Evolutionary conservation across 2,797 vertebrate genomes (phyloP), one percentile per base, ranked within the genome.

Genomic region (Xenentodon cancila): DNA sequence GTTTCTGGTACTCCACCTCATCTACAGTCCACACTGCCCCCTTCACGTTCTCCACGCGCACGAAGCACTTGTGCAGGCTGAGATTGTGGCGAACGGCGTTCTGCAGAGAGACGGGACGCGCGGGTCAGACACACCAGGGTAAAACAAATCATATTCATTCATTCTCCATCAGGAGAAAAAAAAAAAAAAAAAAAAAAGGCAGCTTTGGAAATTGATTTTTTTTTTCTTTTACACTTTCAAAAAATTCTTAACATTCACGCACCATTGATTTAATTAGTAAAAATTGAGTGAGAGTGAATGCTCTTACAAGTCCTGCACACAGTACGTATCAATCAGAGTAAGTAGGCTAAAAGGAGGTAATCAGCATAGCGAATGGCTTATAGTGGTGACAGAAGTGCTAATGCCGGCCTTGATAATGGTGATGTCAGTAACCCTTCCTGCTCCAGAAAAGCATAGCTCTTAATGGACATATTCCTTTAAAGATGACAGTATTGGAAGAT

Each of bases 21-120:
- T 99, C 97, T 80, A 99, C 97, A 55, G 97, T 99, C 97, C 97
- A 99, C 82, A 99, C 97, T 58, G 97, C 97, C 79, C 97, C 97
- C 93, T 99, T 98, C 90, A 99, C 97, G 79, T 99, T 99, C 94
- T 99, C 97, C 88, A 99, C 97, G 60, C 97, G 96, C 93, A 99
- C 97, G 92, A 99, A 99, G 97, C 97, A 99, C 92, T 99, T 99
- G 95, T 99, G 97, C 93, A 99, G 96, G 85, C 97, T 99, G 81
- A 99, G 97, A 93, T 99, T 99, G 93, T 99, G 97, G 91, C 97
- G 96, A 66, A 99, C 97, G 52, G 97, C 97, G 79, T 99, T 99
- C 97, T 99, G 92, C 82, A 88, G 82, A 92, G 75, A 93, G 77
- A 92, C 68, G 46, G 17, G 30, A 44, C 55, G 60, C 73, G 21